Base-by-base conservation (phyloP, 2,797 vertebrate genomes). In the Onychomys torridus region DNA sequence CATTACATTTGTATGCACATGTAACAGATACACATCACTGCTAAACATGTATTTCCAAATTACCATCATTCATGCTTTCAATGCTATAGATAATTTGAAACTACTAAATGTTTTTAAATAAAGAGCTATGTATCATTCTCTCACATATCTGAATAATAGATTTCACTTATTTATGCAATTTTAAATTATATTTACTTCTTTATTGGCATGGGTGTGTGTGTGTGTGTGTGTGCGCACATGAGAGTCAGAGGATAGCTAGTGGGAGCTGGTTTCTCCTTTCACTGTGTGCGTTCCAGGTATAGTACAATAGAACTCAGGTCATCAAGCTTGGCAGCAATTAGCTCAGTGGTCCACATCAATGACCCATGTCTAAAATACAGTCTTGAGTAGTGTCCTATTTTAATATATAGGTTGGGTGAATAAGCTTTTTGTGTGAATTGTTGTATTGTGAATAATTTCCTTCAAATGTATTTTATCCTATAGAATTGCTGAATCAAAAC, bases 401-500 rank as follows among this genome's bases (percentile, higher is more conserved):
- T 86, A 2, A 23, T 82, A 71, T 88, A 84, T 78, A 91, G 37
- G 25, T 71, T 82, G 46, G 25, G 34, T 84, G 17, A 67, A 46
- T 85, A 73, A 76, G 9, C 2, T 81, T 77, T 79, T 4, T 81
- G 19, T 16, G 17, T 23, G 71, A 89, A 40, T 87, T 87, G 83
- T 49, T 95, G 3, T 73, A 19, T 69, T 81, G 12, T 86, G 32
- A 19, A 69, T 86, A 46, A 77, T 78, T 86, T 96, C 23, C 27
- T 63, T 90, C 43, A 57, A 75, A 71, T 75, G 75, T 23, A 49
- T 49, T 95, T 94, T 12, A 88, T 25, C 81, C 59, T 86, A 23
- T 25, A 84, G 32, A 88, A 84, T 85, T 90, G 63, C 9, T 83
- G n/a, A 94, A 63, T 93, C 61, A 83, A 89, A 86, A 52, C 19